A percentile compares a stretch with the other conserved stretches of the same genome.
These are phyloP conservation scores for Plemyria rubiginata DNA, from an alignment of 2,888 invertebrate species.

Conservation along the genomic window DNA sequence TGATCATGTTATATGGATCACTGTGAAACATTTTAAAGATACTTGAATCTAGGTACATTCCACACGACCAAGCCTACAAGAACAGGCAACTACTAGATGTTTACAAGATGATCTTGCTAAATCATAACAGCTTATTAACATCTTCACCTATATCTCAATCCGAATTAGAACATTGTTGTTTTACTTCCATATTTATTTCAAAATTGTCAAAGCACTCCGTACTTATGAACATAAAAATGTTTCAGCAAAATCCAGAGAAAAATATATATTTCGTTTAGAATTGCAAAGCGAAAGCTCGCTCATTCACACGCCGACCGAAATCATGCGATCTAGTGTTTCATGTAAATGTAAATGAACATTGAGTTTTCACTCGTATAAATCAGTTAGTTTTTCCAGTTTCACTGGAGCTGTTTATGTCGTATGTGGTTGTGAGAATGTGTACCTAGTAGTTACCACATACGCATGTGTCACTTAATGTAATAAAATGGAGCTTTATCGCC, in stretches of 20 bases:
- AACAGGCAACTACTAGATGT: too few relatives aligned
- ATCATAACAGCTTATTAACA: too few relatives aligned
- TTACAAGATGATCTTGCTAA: too few relatives aligned
- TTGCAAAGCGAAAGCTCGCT: constrained; percentile 22
- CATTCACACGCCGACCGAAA: constrained; percentile 21
- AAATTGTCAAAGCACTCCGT: too few relatives aligned
- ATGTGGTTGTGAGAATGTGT: constrained; percentile 43
- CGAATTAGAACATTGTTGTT: too few relatives aligned
- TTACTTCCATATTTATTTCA: too few relatives aligned
- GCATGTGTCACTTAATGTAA: constrained; percentile 7
- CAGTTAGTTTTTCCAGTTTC: constrained; percentile 39
- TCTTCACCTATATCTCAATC: too few relatives aligned
- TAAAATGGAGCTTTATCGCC: constrained; percentile 2
- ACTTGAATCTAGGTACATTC: too few relatives aligned
- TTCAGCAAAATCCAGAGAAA: neutral
- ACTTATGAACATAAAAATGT: too few relatives aligned
- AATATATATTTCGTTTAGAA: neutral
- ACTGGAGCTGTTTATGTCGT: constrained; percentile 28
- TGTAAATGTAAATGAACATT: constrained; percentile 24
- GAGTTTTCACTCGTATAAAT: constrained; percentile 33
- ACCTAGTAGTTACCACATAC: constrained; percentile 16
- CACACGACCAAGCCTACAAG: too few relatives aligned
- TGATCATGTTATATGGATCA: too few relatives aligned
- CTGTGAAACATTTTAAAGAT: too few relatives aligned
- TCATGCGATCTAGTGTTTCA: constrained; percentile 25